Evolutionary conservation across 2,888 invertebrate species (phyloP).

Genomic region (Platycnemis pennipes): DNA sequence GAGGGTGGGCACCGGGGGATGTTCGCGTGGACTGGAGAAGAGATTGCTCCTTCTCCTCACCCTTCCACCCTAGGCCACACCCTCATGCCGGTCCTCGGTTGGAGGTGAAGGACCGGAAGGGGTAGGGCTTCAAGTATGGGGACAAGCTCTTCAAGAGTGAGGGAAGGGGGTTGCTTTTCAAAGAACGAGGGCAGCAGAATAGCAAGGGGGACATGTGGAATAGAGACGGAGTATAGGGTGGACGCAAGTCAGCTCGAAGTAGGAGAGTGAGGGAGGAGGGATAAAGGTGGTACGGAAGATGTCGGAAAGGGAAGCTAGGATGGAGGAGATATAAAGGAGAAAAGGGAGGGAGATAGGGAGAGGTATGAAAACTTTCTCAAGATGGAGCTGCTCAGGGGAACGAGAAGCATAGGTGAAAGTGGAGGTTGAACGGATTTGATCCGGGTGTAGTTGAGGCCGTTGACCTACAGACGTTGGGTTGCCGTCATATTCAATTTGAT

Average conservation of each 20-base stretch:
- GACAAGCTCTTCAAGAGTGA: background rate
- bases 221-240: too few relatives aligned
- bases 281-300: background rate
- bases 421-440: background rate
- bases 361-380: background rate
- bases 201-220: background rate
- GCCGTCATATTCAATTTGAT: background rate
- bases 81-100: background rate
- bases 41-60: background rate
- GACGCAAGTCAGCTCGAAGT: background rate
- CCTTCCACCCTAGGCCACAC: background rate
- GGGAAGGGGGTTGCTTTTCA: background rate
- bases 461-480: background rate
- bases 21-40: background rate
- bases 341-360: background rate
- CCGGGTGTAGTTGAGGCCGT: background rate
- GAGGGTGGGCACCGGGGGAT: background rate
- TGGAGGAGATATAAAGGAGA: background rate
- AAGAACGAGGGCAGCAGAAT: background rate
- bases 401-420: background rate
- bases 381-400: background rate
- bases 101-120: background rate
- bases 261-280: background rate
- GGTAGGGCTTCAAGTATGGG: background rate
- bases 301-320: background rate